Base-by-base conservation (phyloP, 2,797 vertebrate species). In the Gallinago nigripennis region DNA sequence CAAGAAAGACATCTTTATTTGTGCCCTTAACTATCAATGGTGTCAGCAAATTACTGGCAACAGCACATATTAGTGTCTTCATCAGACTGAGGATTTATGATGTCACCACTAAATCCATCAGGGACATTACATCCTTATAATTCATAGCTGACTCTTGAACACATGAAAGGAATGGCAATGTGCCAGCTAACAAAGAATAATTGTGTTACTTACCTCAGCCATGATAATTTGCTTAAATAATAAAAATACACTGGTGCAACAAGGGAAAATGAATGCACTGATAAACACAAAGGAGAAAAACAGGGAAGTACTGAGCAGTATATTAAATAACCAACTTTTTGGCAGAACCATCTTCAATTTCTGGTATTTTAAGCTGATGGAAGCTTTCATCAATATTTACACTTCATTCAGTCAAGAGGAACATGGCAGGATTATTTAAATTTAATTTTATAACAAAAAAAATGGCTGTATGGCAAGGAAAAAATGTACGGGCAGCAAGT, bases 1-100 rank as follows among this genome's bases (percentile, higher is more conserved):
- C 96, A 97, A 96, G 76, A 95, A 75, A 91, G 90, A 87, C 61
- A 94, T 94, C 31, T 96, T 94, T 92, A 92, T 95, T 96, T 96
- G 92, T 97, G 80, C 71, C 71, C 46, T 92, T 91, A 73, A 79
- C 91, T 88, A 88, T 89, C 64, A 91, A 73, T 81, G 64, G 92
- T 92, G 53, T 87, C 89, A 96, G 96, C 90, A 91, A 90, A 95
- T 95, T 96, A 90, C 90, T 92, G 89, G 76, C 82, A 90, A 23
- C 43, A 79, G 63, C 56, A 50, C 48, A 5, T 77, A 82, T 83
- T 72, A 86, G 73, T 91, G 91, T 95, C 92, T 96, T 92, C 92
- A 94, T 91, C 82, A 79, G 80, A 86, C 82, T 30, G 61, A 94
- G 87, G 88, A 92, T 96, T 96, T 94, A 90, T 95, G 95, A 92